phyloP scores from a whole-genome alignment of 1,140 invertebrate genomes.

The Trichoplusia ni region DNA sequence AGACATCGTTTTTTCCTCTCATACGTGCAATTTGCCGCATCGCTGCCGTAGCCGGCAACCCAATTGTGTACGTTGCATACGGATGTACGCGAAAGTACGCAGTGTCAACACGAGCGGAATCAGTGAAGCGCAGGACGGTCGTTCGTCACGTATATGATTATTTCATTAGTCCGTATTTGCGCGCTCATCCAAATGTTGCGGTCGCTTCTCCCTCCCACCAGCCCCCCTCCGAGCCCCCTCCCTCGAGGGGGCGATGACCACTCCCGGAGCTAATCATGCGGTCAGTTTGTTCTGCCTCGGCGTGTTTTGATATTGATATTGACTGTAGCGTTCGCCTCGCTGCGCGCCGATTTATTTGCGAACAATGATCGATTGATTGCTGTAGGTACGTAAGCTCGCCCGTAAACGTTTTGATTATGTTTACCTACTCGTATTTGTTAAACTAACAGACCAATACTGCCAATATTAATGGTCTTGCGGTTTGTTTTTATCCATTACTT shows the following conservation, averaged over 20 bases:
- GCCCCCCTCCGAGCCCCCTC: conserved; percentile 32
- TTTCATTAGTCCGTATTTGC: conserved; percentile 80
- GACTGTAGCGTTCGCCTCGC: conserved; percentile 74
- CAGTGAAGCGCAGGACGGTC: conserved; percentile 54
- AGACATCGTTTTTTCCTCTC: no score
- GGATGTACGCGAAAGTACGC: conserved; percentile 21
- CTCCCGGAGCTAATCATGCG: conserved; percentile 80
- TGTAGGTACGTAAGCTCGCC: conserved; percentile 65
- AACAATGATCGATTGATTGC: conserved; percentile 80
- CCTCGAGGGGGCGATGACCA: conserved; percentile 61
- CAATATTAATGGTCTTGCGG: conserved; percentile 36
- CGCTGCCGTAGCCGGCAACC: background rate
- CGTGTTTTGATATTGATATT: conserved; percentile 82
- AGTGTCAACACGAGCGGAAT: conserved; percentile 60
- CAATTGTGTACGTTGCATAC: background rate
- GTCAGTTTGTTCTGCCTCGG: conserved; percentile 81
- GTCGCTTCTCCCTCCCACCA: conserved; percentile 28
- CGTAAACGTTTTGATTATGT: conserved; percentile 79
- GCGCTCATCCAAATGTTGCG: conserved; percentile 73
- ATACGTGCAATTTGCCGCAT: background rate
- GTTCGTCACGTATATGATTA: conserved; percentile 79
- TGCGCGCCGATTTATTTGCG: conserved; percentile 79
- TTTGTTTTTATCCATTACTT: conserved; percentile 45
- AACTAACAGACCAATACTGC: conserved; percentile 48
- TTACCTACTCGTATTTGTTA: conserved; percentile 67